These are phyloP conservation scores for Hypotaenidia okinawae DNA, from an alignment of 2,797 vertebrate genomes.

Conservation along the genomic window DNA sequence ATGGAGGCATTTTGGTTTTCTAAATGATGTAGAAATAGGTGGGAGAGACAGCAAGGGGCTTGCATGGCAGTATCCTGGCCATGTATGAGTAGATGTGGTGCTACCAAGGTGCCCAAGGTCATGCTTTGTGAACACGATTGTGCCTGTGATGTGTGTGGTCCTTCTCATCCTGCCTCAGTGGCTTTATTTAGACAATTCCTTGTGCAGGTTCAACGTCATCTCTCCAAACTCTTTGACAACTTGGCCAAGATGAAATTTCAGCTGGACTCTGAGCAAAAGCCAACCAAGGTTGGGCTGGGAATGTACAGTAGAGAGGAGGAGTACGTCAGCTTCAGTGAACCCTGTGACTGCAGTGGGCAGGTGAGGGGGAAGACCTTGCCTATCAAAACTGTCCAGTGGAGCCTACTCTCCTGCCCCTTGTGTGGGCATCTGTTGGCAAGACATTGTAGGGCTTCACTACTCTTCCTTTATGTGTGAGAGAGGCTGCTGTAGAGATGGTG, in stretches of 20 bases:
- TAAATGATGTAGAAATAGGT: not conserved
- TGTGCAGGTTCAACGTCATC: constrained; percentile 90
- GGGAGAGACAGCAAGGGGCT: not conserved
- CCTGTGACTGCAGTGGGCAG: constrained; percentile 93
- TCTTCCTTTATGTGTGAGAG: rapidly evolving
- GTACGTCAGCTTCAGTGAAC: constrained; percentile 87
- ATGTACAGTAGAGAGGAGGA: constrained; percentile 97
- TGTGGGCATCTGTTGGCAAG: not conserved
- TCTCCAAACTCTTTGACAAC: constrained; percentile 96
- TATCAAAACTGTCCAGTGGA: not conserved
- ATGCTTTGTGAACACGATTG: not conserved
- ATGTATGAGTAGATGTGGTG: not conserved
- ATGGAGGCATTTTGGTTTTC: not conserved
- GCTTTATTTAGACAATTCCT: not conserved
- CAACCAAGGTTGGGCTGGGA: constrained; percentile 84
- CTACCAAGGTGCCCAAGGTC: not conserved
- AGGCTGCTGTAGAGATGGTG: not conserved
- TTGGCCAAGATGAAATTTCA: constrained; percentile 90
- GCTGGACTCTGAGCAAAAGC: constrained; percentile 76
- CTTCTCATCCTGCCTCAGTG: not conserved
- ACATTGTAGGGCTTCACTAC: rapidly evolving
- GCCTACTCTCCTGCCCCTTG: not conserved
- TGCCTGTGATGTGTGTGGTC: not conserved
- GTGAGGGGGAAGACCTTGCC: constrained; percentile 67
- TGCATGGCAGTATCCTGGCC: not conserved